phyloP scores from a whole-genome alignment of 2,888 invertebrate species.

The Anagyrus pseudococci region DNA sequence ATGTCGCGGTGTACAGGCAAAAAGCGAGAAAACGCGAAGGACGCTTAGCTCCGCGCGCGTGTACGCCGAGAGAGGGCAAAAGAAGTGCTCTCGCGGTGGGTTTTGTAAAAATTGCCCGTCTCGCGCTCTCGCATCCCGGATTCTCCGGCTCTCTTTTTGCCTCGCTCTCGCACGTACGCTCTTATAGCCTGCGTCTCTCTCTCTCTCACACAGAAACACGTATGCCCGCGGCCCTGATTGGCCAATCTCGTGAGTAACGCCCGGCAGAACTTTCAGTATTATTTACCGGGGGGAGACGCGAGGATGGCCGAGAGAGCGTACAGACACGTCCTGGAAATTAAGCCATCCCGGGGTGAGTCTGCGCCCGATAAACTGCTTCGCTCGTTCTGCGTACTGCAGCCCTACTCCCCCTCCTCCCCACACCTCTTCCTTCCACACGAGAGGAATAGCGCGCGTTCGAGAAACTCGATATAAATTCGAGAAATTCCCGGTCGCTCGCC shows the following conservation, averaged over 20 bases:
- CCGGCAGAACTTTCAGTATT: constrained; percentile 12
- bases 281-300: constrained; percentile 14
- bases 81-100: too few relatives aligned
- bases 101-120: too few relatives aligned
- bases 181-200: constrained; percentile 4
- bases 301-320: too few relatives aligned
- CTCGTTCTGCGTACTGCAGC: too few relatives aligned
- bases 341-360: constrained; percentile 30
- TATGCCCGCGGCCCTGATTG: constrained; percentile 7
- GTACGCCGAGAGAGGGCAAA: too few relatives aligned
- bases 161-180: neutral
- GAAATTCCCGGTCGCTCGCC: too few relatives aligned
- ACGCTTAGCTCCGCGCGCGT: too few relatives aligned
- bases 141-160: neutral
- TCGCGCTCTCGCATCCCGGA: neutral
- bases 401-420: too few relatives aligned
- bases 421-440: too few relatives aligned
- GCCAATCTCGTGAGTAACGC: constrained; percentile 20
- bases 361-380: too few relatives aligned
- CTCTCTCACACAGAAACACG: neutral
- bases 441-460: too few relatives aligned
- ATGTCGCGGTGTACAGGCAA: neutral
- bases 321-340: constrained; percentile 30
- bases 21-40: constrained; percentile 11
- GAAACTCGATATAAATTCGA: too few relatives aligned